phyloP scores from a whole-genome alignment of 2,888 invertebrate species.

The Papilio protenor region DNA sequence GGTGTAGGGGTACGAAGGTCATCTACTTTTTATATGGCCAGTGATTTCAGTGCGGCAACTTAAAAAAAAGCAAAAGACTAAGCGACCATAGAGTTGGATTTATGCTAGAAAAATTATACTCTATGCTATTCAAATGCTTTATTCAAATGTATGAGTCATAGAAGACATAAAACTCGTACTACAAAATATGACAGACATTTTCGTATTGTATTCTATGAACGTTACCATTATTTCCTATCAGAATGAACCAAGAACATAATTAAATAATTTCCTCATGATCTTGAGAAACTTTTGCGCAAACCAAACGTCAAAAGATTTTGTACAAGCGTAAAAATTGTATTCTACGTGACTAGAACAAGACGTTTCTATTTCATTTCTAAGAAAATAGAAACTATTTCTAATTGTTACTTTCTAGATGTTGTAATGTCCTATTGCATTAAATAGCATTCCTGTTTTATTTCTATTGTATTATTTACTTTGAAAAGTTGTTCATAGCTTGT shows the following conservation, averaged over 20 bases:
- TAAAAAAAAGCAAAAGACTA: background rate
- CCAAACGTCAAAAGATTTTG: background rate
- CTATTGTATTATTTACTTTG: no score
- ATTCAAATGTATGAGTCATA: no score
- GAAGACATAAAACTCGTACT: no score
- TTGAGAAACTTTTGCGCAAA: slow-evolving; percentile 1
- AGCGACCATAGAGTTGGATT: background rate
- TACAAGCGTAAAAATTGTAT: slow-evolving; percentile 4
- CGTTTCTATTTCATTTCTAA: slow-evolving; percentile 8
- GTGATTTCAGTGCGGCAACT: background rate
- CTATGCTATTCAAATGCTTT: no score
- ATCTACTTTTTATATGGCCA: slow-evolving; percentile 9
- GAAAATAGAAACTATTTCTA: slow-evolving; percentile 13
- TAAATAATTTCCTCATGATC: background rate
- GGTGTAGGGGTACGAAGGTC: slow-evolving; percentile 25
- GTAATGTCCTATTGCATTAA: background rate
- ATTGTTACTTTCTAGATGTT: background rate
- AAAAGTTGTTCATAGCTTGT: no score
- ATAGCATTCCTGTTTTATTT: background rate
- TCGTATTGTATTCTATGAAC: background rate
- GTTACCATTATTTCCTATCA: background rate
- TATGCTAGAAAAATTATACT: background rate
- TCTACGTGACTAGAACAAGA: background rate
- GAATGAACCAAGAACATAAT: background rate
- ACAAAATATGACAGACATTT: no score